Evolutionary conservation across 2,113 vertebrate genomes (phyloP).

Genomic region (Rissa tridactyla): DNA sequence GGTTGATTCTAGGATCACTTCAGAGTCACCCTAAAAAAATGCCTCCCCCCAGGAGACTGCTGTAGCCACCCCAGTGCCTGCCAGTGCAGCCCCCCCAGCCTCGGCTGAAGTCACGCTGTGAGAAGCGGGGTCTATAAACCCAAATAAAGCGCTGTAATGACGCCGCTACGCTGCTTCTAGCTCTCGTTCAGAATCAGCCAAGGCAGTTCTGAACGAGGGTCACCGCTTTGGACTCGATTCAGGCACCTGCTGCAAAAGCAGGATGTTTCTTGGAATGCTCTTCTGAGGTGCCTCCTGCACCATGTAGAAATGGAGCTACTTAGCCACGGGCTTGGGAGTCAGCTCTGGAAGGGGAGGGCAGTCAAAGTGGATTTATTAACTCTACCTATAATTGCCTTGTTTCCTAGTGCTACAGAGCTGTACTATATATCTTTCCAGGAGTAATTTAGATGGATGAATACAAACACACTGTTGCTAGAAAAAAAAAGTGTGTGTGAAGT

Average conservation of each 20-base stretch:
- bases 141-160: neutral
- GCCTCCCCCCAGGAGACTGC: neutral
- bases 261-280: neutral
- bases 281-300: neutral
- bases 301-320: neutral
- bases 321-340: neutral
- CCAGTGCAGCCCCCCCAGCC: neutral
- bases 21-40: neutral
- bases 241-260: neutral
- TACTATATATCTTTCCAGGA: neutral
- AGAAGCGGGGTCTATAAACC: neutral
- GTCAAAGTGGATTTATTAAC: neutral
- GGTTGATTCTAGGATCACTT: neutral
- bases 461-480: neutral
- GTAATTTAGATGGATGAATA: neutral
- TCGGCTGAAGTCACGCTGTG: neutral
- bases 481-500: neutral
- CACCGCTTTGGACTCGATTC: neutral
- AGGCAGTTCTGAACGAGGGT: neutral
- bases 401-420: neutral
- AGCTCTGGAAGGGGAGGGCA: neutral
- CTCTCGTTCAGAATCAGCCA: neutral
- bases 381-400: neutral
- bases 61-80: neutral
- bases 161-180: neutral